Evolutionary conservation across 2,797 vertebrate species (phyloP).

Genomic region (Balearica regulorum): DNA sequence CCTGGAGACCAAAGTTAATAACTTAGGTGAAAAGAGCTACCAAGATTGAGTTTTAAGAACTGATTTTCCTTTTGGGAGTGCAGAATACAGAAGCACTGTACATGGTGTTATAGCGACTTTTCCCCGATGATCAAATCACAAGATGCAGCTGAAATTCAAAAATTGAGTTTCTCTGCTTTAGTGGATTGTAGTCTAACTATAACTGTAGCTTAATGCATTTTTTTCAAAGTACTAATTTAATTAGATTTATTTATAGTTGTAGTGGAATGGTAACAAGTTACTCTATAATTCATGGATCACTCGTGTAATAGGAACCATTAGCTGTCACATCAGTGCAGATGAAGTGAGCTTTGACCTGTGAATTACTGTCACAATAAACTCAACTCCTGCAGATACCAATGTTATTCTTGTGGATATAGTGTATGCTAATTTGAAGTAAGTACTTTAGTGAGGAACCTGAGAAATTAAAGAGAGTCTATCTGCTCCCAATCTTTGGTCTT

Average conservation of each 20-base stretch:
- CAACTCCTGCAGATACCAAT: constrained; percentile 20
- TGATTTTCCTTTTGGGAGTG: background rate
- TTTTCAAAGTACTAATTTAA: constrained; percentile 10
- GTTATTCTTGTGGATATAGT: background rate
- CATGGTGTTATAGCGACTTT: background rate
- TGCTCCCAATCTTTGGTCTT: background rate
- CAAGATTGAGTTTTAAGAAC: background rate
- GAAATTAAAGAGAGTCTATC: constrained; percentile 14
- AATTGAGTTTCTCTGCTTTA: background rate
- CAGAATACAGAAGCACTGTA: background rate
- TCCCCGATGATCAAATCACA: background rate
- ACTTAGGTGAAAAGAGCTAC: background rate
- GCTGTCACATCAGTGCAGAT: constrained; percentile 53
- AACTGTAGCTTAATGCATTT: background rate
- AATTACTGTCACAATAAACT: constrained; percentile 51
- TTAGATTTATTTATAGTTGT: constrained; percentile 27
- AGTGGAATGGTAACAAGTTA: background rate
- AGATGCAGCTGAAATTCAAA: background rate
- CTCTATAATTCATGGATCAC: constrained; percentile 29
- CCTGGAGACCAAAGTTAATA: background rate
- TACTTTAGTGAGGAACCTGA: constrained; percentile 11
- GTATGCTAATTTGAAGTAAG: constrained; percentile 49
- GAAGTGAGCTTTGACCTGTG: constrained; percentile 50
- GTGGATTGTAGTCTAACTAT: background rate
- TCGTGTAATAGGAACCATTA: constrained; percentile 6